Evolutionary conservation across 2,113 vertebrate genomes (phyloP), one percentile per base, ranked within the genome.

Genomic region (Chaetodon trifascialis): DNA sequence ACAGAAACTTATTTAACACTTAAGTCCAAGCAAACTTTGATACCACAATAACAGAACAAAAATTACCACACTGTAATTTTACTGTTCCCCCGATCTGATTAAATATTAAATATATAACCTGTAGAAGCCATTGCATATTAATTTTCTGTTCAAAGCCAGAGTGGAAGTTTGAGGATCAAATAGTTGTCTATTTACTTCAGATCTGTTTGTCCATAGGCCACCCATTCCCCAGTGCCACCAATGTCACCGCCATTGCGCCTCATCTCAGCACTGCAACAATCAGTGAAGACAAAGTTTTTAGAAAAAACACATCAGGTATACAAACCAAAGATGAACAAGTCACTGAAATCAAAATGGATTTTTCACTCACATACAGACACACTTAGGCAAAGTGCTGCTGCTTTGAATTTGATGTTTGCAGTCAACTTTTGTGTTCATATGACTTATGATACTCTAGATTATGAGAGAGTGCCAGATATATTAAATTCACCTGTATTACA

Each of bases 1-100:
- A 64, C 36, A 55, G 79, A 84, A 52, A 72, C 17, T 16, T 60
- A 19, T 2, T 59, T 25, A 67, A 4, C 40, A 73, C 19, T 40
- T 5, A 72, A 60, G 10, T 34, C 64, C 12, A 23, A 21, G n/a
- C 64, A 44, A 40, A 62, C 17, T 42, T 67, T 66, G 23, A 40
- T 62, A 23, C 49, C 7, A n/a, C 30, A n/a, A 25, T 36, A 42
- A 36, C 0, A 3, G 19, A 38, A 11, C n/a, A 46, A 1, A 60
- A 82, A 82, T 54, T 0, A n/a, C 9, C 15, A 8, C 56, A 51
- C 15, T 34, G 8, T 30, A 30, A 30, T 30, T 30, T 30, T 30
- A 30, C 30, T 4, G 30, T 62, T n/a, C n/a, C n/a, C n/a, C n/a
- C n/a, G n/a, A 36, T 60, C 60, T 1, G 0, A 52, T 38, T 47